Conservation (phyloP, 2,113 vertebrate genomes). For the Struthio camelus region DNA sequence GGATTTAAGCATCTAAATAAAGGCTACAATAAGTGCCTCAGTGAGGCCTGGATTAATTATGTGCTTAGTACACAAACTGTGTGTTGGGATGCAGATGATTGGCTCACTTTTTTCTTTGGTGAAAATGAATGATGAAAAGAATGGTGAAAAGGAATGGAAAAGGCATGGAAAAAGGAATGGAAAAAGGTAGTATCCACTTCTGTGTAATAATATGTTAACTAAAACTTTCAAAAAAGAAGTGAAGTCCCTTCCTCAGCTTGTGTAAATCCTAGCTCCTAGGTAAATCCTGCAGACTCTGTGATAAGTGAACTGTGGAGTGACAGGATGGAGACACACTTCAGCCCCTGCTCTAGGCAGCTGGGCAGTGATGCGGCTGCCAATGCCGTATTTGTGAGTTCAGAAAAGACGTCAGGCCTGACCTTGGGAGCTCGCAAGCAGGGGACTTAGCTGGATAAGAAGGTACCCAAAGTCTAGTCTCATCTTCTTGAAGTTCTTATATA, state of each 20-base stretch:
- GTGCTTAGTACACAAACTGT: neutral
- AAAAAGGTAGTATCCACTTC: neutral
- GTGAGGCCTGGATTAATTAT: neutral
- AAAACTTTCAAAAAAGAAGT: neutral
- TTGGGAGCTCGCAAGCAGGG: neutral
- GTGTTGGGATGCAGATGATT: neutral
- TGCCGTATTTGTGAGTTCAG: neutral
- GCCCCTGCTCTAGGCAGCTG: neutral
- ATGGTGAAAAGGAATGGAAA: neutral
- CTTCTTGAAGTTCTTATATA: neutral
- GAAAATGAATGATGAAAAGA: too few relatives aligned
- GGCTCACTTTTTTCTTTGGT: neutral
- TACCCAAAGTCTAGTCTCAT: neutral
- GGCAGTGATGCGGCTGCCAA: neutral
- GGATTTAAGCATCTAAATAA: neutral
- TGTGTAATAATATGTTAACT: neutral
- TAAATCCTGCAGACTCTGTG: neutral
- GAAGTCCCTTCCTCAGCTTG: fast-evolving
- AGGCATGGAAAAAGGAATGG: too few relatives aligned
- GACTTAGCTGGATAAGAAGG: neutral
- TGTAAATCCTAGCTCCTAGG: neutral
- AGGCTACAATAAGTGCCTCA: neutral
- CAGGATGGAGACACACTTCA: neutral
- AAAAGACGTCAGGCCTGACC: neutral
- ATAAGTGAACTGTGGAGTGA: neutral